phyloP scores from a whole-genome alignment of 2,888 invertebrate species.

The Mesorhabditis belari region DNA sequence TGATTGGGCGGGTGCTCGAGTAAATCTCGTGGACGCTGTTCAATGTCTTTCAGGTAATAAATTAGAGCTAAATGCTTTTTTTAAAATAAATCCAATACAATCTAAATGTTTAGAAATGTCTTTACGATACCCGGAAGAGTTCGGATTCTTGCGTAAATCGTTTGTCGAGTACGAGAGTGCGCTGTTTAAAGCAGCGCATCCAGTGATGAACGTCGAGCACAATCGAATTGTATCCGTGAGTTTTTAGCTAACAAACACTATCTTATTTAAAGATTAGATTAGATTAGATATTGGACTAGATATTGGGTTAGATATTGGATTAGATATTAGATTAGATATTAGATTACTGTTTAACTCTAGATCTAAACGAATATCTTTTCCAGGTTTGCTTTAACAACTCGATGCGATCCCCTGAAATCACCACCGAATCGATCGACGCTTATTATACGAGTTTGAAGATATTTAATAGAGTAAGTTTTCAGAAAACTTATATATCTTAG shows the following conservation, averaged over 20 bases:
- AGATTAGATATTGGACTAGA: too few species aligned
- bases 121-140: slow-evolving; percentile 15
- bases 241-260: too few species aligned
- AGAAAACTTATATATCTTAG: background rate
- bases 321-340: too few species aligned
- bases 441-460: slow-evolving; percentile 30
- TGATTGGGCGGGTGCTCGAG: slow-evolving; percentile 7
- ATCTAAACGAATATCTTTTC: too few species aligned
- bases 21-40: slow-evolving; percentile 29
- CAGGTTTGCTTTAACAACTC: slow-evolving; percentile 41
- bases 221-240: slow-evolving; percentile 26
- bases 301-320: too few species aligned
- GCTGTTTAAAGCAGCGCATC: slow-evolving; percentile 24
- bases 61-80: slow-evolving; percentile 13
- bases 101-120: slow-evolving; percentile 8
- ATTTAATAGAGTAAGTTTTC: slow-evolving; percentile 12
- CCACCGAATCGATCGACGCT: slow-evolving; percentile 26
- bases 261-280: too few species aligned
- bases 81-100: background rate
- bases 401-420: slow-evolving; percentile 29
- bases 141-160: slow-evolving; percentile 14
- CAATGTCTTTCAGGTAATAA: slow-evolving; percentile 18
- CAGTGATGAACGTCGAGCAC: slow-evolving; percentile 14
- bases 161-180: slow-evolving; percentile 30
- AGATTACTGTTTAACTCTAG: too few species aligned